Base-by-base conservation (phyloP, 2,113 vertebrate species). In the Mandrillus leucophaeus region DNA sequence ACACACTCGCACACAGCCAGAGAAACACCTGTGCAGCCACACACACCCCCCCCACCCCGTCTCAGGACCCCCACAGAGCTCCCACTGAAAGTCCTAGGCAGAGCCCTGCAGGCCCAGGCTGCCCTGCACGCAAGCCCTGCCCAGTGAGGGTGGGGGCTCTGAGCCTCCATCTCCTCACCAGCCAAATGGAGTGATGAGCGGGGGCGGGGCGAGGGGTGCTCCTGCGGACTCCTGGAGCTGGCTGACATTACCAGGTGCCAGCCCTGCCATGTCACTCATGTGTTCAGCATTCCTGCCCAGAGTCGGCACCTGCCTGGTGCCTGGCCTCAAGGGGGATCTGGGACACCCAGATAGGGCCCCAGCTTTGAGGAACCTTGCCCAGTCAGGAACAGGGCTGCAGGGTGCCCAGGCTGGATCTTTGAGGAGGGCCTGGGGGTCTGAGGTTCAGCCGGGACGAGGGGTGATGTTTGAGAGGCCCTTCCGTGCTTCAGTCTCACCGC, bases 201-300 rank as follows among this genome's bases (percentile, higher is more conserved):
- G 32, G 57, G 6, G 5, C 8, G 12, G 61, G 59, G 59, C 11
- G 1, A 5, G n/a, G 27, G 35, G 32, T 59, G 5, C 48, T 57
- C 8, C 0, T 7, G 25, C 11, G 12, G 35, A 30, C 40, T 73
- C 81, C 57, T 8, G 16, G 72, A 76, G 50, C 86, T 35, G 12
- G 50, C 89, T 35, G 6, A 6, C 1, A 0, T 43, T 16, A 7
- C 38, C 7, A 14, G 43, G 10, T 20, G 35, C 48, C 16, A 23
- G 3, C 55, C 8, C 27, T 32, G 35, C 25, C 32, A 1, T 8
- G 38, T 30, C 76, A 64, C 2, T 14, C 59, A 75, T n/a, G n/a
- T 55, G 57, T 22, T 82, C 18, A 38, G 18, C 1, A 7, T 66
- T 14, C 10, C 0, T 1, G 9, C 52, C 11, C 5, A 30, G 27